phyloP scores from a whole-genome alignment of 2,797 vertebrate genomes.

The Holocentrus rufus region DNA sequence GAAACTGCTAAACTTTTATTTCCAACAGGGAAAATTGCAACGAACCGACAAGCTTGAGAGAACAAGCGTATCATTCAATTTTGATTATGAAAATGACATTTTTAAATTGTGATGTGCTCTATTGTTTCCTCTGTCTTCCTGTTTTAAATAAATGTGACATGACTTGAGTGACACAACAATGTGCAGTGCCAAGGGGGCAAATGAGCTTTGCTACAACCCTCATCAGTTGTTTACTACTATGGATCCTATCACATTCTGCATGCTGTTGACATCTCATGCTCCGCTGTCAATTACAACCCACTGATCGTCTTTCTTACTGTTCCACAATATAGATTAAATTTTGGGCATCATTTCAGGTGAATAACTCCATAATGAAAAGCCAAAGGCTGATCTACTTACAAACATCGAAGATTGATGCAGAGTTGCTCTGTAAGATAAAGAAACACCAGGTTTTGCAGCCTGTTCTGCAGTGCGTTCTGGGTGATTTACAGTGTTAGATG shows the following conservation, averaged over 20 bases:
- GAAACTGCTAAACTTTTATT: too few species aligned
- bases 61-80: too few species aligned
- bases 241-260: conserved; percentile 31
- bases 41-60: too few species aligned
- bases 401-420: conserved; percentile 13
- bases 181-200: conserved; percentile 9
- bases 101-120: not conserved
- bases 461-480: conserved; percentile 17
- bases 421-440: conserved; percentile 27
- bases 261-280: conserved; percentile 19
- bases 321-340: conserved; percentile 38
- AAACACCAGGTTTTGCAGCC: conserved; percentile 21
- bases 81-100: too few species aligned
- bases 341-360: conserved; percentile 39
- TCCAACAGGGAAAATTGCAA: too few species aligned
- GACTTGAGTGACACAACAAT: not conserved
- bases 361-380: conserved; percentile 16
- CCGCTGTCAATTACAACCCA: conserved; percentile 16
- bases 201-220: conserved; percentile 40
- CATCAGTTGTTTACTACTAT: conserved; percentile 31
- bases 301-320: conserved; percentile 16
- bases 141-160: not conserved
- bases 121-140: not conserved
- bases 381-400: conserved; percentile 42
- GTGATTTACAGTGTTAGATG: conserved; percentile 34